Evolutionary conservation across 2,888 invertebrate genomes (phyloP).

Genomic region (Trichacis sp.): DNA sequence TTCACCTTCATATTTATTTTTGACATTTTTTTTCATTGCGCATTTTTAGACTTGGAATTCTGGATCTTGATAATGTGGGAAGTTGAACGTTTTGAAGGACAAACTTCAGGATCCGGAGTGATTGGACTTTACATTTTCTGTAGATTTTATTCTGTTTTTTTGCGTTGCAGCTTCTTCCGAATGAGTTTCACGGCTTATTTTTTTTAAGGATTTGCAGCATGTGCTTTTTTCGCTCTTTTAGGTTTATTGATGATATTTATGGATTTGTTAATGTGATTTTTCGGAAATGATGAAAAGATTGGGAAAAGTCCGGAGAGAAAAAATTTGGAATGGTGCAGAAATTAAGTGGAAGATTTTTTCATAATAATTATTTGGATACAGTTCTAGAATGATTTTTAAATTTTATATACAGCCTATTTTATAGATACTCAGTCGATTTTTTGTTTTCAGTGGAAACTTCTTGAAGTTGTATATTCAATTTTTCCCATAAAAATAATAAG

Average conservation of each 20-base stretch:
- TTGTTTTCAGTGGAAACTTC: too few species aligned
- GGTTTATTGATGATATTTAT: background rate
- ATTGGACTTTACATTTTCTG: background rate
- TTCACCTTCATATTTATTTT: slow-evolving; percentile 32
- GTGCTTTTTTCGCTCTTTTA: background rate
- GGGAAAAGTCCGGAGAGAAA: too few species aligned
- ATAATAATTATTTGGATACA: too few species aligned
- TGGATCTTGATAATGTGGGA: background rate
- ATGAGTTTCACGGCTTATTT: slow-evolving; percentile 1
- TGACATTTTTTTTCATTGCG: background rate
- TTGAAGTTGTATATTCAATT: too few species aligned
- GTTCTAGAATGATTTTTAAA: too few species aligned
- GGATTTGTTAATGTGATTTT: background rate
- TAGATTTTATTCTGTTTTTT: background rate
- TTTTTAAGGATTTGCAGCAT: background rate
- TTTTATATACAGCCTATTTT: too few species aligned
- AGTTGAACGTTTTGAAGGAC: background rate
- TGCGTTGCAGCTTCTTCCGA: slow-evolving; percentile 8
- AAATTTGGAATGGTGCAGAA: too few species aligned
- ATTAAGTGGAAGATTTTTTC: too few species aligned
- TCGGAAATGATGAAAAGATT: background rate
- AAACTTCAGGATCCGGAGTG: background rate
- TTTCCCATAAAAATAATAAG: too few species aligned
- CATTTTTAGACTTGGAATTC: background rate
- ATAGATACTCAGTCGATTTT: too few species aligned